Evolutionary conservation across 2,113 vertebrate species (phyloP).

Genomic region (Pantherophis guttatus): DNA sequence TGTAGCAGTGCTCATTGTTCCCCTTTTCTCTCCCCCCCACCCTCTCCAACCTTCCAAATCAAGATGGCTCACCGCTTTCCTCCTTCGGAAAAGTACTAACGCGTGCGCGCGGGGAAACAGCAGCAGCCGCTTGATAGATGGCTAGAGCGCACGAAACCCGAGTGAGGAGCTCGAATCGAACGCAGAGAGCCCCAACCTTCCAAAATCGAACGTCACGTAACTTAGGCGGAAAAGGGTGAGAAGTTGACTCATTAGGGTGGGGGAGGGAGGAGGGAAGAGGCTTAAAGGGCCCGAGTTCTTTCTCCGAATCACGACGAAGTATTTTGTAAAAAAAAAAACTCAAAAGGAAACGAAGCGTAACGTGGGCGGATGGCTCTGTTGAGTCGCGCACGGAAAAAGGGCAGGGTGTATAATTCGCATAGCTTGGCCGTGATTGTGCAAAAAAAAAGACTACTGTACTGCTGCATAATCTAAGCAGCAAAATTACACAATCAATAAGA

Average conservation of each 20-base stretch:
- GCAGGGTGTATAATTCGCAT: not conserved
- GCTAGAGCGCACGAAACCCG: not conserved
- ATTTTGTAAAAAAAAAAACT: not conserved
- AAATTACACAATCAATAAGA: not conserved
- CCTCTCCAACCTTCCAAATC: too few relatives aligned
- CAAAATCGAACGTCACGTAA: slow-evolving; percentile 10
- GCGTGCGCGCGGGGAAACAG: not conserved
- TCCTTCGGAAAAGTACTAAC: not conserved
- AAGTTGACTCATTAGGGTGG: not conserved
- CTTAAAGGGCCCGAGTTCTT: slow-evolving; percentile 17
- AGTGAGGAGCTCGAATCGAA: not conserved
- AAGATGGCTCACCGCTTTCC: not conserved
- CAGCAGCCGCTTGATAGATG: not conserved
- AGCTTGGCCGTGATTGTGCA: not conserved
- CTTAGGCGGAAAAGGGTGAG: slow-evolving; percentile 15
- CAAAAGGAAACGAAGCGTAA: not conserved
- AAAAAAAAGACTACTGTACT: not conserved
- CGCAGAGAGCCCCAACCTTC: not conserved
- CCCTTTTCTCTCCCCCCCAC: too few relatives aligned
- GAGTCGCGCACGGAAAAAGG: not conserved
- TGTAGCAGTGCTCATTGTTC: fast-evolving
- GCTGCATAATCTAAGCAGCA: not conserved
- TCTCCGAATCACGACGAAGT: not conserved
- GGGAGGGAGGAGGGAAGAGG: not conserved
- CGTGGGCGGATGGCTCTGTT: not conserved